phyloP scores from a whole-genome alignment of 1,140 invertebrate species.

The Lordiphosa collinella region DNA sequence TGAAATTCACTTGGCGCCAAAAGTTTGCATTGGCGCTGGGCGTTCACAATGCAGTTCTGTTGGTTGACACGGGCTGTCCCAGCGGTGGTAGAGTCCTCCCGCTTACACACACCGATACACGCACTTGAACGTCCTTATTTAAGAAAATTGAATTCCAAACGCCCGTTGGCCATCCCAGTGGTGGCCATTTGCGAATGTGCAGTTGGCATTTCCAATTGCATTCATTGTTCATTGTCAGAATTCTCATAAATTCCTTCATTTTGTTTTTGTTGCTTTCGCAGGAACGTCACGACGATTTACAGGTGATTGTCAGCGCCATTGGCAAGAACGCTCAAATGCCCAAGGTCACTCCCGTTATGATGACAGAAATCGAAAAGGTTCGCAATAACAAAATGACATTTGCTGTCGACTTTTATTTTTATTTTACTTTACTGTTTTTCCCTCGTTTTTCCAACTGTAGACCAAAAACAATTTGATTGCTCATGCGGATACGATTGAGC shows the following conservation, averaged over 20 bases:
- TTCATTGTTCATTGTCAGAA: slow-evolving; percentile 18
- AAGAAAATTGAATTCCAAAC: slow-evolving; percentile 57
- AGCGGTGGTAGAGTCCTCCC: slow-evolving; percentile 37
- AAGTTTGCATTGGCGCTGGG: not conserved
- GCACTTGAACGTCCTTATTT: too few relatives aligned
- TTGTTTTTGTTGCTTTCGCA: slow-evolving; percentile 24
- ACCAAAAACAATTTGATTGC: slow-evolving; percentile 78
- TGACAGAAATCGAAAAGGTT: slow-evolving; percentile 79
- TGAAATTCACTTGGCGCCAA: slow-evolving; percentile 33
- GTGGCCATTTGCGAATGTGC: slow-evolving; percentile 37
- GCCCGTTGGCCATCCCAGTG: slow-evolving; percentile 8
- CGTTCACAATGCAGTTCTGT: slow-evolving; percentile 65
- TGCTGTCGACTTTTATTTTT: not conserved
- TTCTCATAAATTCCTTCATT: not conserved
- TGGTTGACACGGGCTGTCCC: slow-evolving; percentile 65
- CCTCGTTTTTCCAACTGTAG: slow-evolving; percentile 29
- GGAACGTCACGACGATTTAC: slow-evolving; percentile 78
- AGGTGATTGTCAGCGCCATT: slow-evolving; percentile 75
- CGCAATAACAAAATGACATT: not conserved
- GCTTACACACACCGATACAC: not conserved
- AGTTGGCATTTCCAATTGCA: slow-evolving; percentile 31
- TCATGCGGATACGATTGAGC: slow-evolving; percentile 73
- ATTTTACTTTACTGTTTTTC: slow-evolving; percentile 7
- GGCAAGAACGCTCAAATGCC: slow-evolving; percentile 72
- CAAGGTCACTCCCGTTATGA: slow-evolving; percentile 72